These are phyloP conservation scores for Napeogenes sylphis DNA, from an alignment of 2,888 invertebrate species.

Conservation along the genomic window DNA sequence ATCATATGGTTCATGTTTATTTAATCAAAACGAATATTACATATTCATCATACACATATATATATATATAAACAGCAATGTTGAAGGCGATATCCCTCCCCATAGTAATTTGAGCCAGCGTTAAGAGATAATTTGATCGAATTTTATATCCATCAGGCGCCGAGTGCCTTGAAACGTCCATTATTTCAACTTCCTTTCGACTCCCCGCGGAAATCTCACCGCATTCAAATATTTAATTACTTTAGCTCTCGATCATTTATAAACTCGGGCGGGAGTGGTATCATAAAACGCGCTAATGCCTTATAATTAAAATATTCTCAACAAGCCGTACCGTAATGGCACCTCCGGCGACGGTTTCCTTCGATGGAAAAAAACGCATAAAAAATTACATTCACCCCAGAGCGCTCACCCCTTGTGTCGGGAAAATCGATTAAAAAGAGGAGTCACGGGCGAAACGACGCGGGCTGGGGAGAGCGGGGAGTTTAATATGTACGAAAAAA, in stretches of 20 bases:
- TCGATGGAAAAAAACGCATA: slow-evolving; percentile 75
- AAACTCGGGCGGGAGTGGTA: slow-evolving; percentile 73
- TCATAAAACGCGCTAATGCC: slow-evolving; percentile 78
- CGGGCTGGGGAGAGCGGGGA: slow-evolving; percentile 59
- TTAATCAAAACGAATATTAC: too few species aligned
- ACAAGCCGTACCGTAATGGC: slow-evolving; percentile 79
- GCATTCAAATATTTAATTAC: slow-evolving; percentile 78
- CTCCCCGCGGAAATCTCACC: slow-evolving; percentile 75
- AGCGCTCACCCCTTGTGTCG: slow-evolving; percentile 78
- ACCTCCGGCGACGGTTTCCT: slow-evolving; percentile 74
- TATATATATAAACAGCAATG: too few species aligned
- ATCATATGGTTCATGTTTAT: too few species aligned
- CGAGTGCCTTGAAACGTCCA: slow-evolving; percentile 57
- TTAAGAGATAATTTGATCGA: slow-evolving; percentile 75
- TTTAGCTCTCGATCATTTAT: slow-evolving; percentile 74
- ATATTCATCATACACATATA: too few species aligned
- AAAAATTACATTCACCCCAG: slow-evolving; percentile 80
- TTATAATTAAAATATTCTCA: slow-evolving; percentile 80
- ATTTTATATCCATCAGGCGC: slow-evolving; percentile 74
- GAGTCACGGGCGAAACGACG: slow-evolving; percentile 67
- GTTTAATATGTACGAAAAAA: slow-evolving; percentile 79
- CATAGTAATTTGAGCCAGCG: slow-evolving; percentile 65
- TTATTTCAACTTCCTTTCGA: slow-evolving; percentile 57
- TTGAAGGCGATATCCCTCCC: slow-evolving; percentile 29
- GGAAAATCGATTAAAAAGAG: slow-evolving; percentile 79